Percentiles rank a stretch among this genome's conserved stretches.
These are phyloP conservation scores for Virgularia gustaviana DNA, from an alignment of 92 coral and sea anemone genomes.

Conservation along the genomic window DNA sequence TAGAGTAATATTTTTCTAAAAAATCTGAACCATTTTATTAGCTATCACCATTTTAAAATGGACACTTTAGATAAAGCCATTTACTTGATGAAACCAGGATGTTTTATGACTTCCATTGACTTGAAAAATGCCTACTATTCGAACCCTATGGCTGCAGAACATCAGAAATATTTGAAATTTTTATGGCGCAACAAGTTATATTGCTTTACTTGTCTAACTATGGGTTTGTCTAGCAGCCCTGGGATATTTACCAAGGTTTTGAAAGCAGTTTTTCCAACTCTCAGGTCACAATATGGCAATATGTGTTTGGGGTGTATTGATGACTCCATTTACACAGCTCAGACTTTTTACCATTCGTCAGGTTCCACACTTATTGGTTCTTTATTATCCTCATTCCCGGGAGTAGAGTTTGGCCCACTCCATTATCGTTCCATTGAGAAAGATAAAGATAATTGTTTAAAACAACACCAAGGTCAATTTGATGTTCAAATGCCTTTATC, in stretches of 20 bases:
- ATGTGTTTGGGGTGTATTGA: constrained; percentile 51
- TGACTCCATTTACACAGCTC: constrained; percentile 32
- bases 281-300: constrained; percentile 45
- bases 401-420: constrained; percentile 45
- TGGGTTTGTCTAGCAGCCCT: constrained; percentile 46
- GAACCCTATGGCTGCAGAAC: constrained; percentile 50
- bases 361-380: constrained; percentile 45
- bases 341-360: constrained; percentile 41
- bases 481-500: neutral
- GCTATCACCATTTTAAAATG: constrained; percentile 53
- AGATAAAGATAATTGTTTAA: constrained; percentile 27
- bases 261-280: constrained; percentile 40
- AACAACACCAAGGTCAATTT: neutral
- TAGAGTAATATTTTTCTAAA: constrained; percentile 46
- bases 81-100: too few species aligned
- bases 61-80: too few species aligned
- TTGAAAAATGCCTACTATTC: constrained; percentile 53
- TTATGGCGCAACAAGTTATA: constrained; percentile 47
- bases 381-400: neutral
- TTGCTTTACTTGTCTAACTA: constrained; percentile 39
- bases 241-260: constrained; percentile 42
- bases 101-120: constrained; percentile 44
- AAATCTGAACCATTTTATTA: too few species aligned
- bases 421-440: constrained; percentile 46
- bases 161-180: constrained; percentile 36